Evolutionary conservation across 92 coral and sea anemone species (phyloP).

Genomic region (Heteractis magnifica): DNA sequence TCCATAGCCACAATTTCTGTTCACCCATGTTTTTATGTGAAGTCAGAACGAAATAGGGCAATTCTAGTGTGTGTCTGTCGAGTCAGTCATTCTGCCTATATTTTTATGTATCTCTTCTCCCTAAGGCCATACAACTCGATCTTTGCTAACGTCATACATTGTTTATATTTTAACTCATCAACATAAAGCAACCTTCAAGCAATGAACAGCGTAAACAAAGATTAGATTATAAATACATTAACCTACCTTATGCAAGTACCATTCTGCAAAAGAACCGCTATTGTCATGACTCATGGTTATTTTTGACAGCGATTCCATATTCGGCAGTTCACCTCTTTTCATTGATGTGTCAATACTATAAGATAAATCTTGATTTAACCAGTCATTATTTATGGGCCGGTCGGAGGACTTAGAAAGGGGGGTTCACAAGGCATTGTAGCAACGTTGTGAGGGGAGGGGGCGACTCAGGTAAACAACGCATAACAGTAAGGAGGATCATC

Average conservation of each 20-base stretch:
- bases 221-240: neutral
- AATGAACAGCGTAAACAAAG: neutral
- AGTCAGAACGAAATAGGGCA: too few species aligned
- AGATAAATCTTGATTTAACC: neutral
- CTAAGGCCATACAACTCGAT: too few species aligned
- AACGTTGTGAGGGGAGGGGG: too few species aligned
- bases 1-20: neutral
- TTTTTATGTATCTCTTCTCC: too few species aligned
- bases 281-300: conserved; percentile 3
- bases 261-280: too few species aligned
- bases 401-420: neutral
- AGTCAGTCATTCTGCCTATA: too few species aligned
- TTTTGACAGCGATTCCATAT: conserved; percentile 6
- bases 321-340: neutral
- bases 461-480: too few species aligned
- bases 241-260: neutral
- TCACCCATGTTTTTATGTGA: neutral
- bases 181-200: neutral
- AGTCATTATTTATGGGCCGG: too few species aligned
- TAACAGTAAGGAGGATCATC: too few species aligned
- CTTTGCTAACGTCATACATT: too few species aligned
- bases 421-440: neutral
- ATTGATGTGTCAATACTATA: neutral
- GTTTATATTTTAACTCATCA: too few species aligned
- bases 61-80: too few species aligned